Base-by-base conservation (phyloP, 1,140 invertebrate species). In the Lordiphosa collinella region DNA sequence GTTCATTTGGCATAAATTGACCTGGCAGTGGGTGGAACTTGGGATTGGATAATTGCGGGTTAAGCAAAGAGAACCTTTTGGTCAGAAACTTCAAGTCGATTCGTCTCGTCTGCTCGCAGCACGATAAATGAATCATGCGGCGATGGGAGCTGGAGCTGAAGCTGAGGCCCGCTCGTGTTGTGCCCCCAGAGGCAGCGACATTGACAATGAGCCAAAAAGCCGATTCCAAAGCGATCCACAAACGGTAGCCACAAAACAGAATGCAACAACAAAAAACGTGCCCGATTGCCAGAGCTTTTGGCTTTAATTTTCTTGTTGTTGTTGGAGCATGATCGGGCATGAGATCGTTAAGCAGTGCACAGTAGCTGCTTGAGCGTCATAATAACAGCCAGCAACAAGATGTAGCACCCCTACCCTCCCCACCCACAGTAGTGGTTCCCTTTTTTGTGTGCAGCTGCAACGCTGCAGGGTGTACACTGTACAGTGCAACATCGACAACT, bases 351-450 rank as follows among this genome's bases (percentile, higher is more conserved):
- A 84, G 72, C 73, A 73, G 56, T 84, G 78, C 78, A 84, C 78
- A 84, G 78, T 84, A 84, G 78, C 78, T 84, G 68, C 72, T 78
- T 62, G 68, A 84, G 78, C 78, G 72, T 84, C 78, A 84, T 84
- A 84, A 84, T 84, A 84, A 84, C 72, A 76, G 78, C 78, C 78
- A 84, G 70, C 78, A 84, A 84, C 78, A 84, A 82, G 69, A 74
- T 79, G 74, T 79, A 55, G 73, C 53, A 60, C 54, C 55, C 64
- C 49, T 32, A 13, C n/a, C 50, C 31, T 18, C 13, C 2, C 11
- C 8, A 9, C 2, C 35, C 12, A 10, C 35, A 41, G 41, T 47
- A 54, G 49, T 40, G 50, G 59, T 57, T 68, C 59, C 37, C 36
- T 46, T 44, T 36, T 44, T 31, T 48, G 47, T 61, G 63, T 57